phyloP scores from a whole-genome alignment of 2,888 invertebrate genomes.

The Sesia bembeciformis region DNA sequence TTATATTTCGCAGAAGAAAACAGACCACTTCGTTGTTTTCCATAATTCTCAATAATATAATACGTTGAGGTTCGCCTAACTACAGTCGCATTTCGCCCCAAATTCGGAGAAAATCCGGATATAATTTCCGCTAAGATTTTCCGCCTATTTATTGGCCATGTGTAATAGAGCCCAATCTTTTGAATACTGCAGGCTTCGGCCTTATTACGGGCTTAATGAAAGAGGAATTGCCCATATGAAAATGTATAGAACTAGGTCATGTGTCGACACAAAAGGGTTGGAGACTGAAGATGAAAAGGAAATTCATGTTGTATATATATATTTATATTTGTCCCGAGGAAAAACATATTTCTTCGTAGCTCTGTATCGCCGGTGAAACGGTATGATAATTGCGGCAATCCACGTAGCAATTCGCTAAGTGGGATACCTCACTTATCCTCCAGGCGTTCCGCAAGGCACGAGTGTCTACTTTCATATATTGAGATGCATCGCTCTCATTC shows the following conservation, averaged over 20 bases:
- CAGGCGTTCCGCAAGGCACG: slow-evolving; percentile 47
- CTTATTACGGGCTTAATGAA: slow-evolving; percentile 35
- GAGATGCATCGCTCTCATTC: slow-evolving; percentile 53
- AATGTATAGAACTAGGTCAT: not conserved
- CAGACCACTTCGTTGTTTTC: too few species aligned
- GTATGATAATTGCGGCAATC: slow-evolving; percentile 54
- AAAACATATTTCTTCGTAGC: not conserved
- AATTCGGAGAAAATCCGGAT: slow-evolving; percentile 16
- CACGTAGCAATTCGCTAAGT: slow-evolving; percentile 33
- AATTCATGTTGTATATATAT: not conserved
- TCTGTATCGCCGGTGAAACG: slow-evolving; percentile 13
- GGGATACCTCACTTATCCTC: slow-evolving; percentile 59
- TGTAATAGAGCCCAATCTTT: slow-evolving; percentile 27
- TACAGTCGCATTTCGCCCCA: not conserved
- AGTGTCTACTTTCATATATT: slow-evolving; percentile 48
- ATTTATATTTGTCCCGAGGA: not conserved
- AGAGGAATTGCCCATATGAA: slow-evolving; percentile 8
- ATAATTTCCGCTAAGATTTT: slow-evolving; percentile 55
- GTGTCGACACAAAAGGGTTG: too few species aligned
- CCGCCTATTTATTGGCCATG: slow-evolving; percentile 54
- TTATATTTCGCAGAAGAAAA: too few species aligned
- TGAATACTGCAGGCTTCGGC: slow-evolving; percentile 25
- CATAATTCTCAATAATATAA: not conserved
- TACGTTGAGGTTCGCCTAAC: not conserved
- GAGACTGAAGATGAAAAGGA: too few species aligned